Conservation (phyloP, 2,888 invertebrate species). For the Caradrina kadenii region DNA sequence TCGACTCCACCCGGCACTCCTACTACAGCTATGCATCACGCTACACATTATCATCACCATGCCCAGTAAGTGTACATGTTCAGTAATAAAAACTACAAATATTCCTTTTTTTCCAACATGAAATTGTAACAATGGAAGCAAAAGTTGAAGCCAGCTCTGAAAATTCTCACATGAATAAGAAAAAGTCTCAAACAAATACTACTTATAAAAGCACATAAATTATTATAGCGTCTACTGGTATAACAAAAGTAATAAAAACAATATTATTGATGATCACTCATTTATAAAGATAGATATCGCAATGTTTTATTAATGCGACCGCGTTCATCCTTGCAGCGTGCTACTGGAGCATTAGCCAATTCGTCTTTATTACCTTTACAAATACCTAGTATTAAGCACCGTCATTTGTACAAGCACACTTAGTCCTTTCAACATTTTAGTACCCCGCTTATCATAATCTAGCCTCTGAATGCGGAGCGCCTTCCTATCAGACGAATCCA, state of each 20-base stretch:
- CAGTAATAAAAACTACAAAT: not conserved
- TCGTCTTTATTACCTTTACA: conserved; percentile 37
- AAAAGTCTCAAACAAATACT: conserved; percentile 15
- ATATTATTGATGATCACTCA: conserved; percentile 40
- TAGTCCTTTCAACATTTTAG: conserved; percentile 71
- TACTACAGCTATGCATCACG: conserved; percentile 91
- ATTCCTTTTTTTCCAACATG: not conserved
- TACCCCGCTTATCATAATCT: conserved; percentile 70
- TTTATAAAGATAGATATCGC: conserved; percentile 38
- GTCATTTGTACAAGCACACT: conserved; percentile 64
- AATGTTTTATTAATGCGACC: conserved; percentile 29
- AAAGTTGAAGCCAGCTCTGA: not conserved
- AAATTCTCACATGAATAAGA: conserved; percentile 11
- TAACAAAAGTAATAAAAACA: conserved; percentile 40
- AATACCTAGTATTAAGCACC: conserved; percentile 39
- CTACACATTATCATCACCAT: conserved; percentile 88
- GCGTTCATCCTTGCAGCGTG: conserved; percentile 26
- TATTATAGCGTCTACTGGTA: conserved; percentile 23
- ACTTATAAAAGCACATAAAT: conserved; percentile 8
- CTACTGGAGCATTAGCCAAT: conserved; percentile 40
- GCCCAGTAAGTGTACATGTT: conserved; percentile 85
- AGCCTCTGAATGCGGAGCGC: conserved; percentile 66
- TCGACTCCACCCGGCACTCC: conserved; percentile 91
- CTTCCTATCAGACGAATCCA: conserved; percentile 73
- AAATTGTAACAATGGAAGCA: not conserved